Evolutionary conservation across 2,797 vertebrate genomes (phyloP), one percentile per base, ranked within the genome.

Genomic region (Echeneis naucrates): DNA sequence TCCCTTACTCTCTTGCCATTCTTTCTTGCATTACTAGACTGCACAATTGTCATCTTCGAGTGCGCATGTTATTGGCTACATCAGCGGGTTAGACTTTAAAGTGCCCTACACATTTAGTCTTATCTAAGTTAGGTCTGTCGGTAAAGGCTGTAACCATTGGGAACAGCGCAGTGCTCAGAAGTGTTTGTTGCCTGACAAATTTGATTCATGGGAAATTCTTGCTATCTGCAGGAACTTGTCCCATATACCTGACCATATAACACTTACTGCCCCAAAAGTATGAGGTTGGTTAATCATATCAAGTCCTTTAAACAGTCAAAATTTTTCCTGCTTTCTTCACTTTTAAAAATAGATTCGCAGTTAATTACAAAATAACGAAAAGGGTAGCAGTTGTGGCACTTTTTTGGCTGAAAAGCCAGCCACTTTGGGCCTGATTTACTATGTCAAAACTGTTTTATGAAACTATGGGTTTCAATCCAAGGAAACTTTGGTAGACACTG

Each of bases 51-150:
- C 3, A 38, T 56, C 21, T 37, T 24, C 52, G 5, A 16, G 24
- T 23, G 30, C n/a, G n/a, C n/a, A n/a, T n/a, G n/a, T 23, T 6
- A 30, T 30, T 30, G 30, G 30, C 30, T 3, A 30, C 30, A 30
- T 30, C 30, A 73, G n/a, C 30, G 27, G 2, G 11, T 48, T 26
- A 21, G 24, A 7, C 50, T 72, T 65, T 69, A 45, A 60, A 48
- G 23, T 42, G 51, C 35, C 62, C 54, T 23, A 42, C 51, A 48
- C n/a, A 24, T 70, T 81, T 51, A 48, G 52, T 67, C 38, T 26
- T 21, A 42, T 71, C 10, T 78, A 52, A 72, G 76, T 77, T 38
- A 45, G 68, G 32, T 72, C 58, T 30, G 24, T 76, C 26, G 56
- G 53, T 65, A 68, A 80, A 82, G 14, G 53, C 51, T 44, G 32